Conservation (phyloP, 2,888 invertebrate species). For the Theodoxus fluviatilis region DNA sequence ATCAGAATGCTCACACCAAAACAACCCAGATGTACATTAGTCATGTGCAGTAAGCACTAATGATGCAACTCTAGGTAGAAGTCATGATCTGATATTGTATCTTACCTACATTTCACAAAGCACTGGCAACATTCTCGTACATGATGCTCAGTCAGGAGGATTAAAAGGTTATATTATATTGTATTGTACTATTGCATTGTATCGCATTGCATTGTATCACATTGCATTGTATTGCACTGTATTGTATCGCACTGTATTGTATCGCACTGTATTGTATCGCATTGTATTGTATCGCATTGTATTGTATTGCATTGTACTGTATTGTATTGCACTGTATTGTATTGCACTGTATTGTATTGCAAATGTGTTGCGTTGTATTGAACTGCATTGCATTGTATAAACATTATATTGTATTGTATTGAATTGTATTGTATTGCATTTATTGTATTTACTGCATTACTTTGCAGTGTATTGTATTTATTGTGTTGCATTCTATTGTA, state of each 20-base stretch:
- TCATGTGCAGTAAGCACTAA: no score
- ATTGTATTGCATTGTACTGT: background rate
- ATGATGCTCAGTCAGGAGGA: no score
- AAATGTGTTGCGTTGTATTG: no score
- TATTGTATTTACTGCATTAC: background rate
- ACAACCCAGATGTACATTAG: no score
- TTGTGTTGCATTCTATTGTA: background rate
- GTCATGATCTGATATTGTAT: no score
- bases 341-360: conserved; percentile 5
- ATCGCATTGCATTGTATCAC: background rate
- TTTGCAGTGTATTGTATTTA: background rate
- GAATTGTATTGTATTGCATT: conserved; percentile 10
- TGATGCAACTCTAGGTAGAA: no score
- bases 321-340: background rate
- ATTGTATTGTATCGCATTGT: background rate
- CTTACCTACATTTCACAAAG: no score
- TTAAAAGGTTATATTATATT: no score
- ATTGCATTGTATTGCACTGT: conserved; percentile 13
- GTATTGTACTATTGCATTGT: conserved; percentile 12
- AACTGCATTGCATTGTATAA: no score
- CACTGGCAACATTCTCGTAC: no score
- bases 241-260: conserved; percentile 1
- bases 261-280: background rate
- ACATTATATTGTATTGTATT: background rate
- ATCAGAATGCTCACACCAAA: no score